Base-by-base conservation (phyloP, 2,113 vertebrate genomes). In the Macquaria ambigua region DNA sequence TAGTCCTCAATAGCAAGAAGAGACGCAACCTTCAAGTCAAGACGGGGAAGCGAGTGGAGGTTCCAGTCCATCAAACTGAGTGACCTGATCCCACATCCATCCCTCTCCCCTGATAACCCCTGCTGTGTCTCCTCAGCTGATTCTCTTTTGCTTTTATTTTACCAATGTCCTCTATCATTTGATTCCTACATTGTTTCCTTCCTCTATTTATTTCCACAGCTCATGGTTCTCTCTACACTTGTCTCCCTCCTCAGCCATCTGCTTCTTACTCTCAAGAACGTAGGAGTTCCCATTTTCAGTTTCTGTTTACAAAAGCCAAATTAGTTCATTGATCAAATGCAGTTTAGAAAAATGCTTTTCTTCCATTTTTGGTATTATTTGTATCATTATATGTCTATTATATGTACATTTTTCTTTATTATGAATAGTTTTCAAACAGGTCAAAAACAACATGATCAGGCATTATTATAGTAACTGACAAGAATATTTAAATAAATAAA, bases 1-100 rank as follows among this genome's bases (percentile, higher is more conserved):
- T 85, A 92, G 82, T 85, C 56, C 56, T 87, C 86, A 86, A 62
- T 21, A 63, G 48, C 67, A 79, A 73, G 76, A 83, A 86, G 67
- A 77, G 66, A 84, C 37, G 9, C 69, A 76, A 83, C 88, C 66
- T 83, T 71, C 63, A 67, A 82, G 56, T 86, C 56, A 59, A 71
- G 63, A 84, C 52, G 37, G 31, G 73, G 67, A 69, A 50, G 73
- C 1, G 23, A 58, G 55, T 53, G 43, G 46, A 50, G 66, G 79
- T 52, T 86, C 61, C 77, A 81, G 52, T 77, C 79, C 56, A 89
- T 90, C 84, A 89, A 74, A 70, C 66, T 63, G 73, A 80, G 77
- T 77, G 78, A 86, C 79, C 74, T 53, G 79, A 87, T 77, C 71
- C 64, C 50, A 43, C 69, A 75, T 82, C 64, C 48, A 56, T 67